Conservation (phyloP, 2,797 vertebrate species). For the Neopelma chrysocephalum region DNA sequence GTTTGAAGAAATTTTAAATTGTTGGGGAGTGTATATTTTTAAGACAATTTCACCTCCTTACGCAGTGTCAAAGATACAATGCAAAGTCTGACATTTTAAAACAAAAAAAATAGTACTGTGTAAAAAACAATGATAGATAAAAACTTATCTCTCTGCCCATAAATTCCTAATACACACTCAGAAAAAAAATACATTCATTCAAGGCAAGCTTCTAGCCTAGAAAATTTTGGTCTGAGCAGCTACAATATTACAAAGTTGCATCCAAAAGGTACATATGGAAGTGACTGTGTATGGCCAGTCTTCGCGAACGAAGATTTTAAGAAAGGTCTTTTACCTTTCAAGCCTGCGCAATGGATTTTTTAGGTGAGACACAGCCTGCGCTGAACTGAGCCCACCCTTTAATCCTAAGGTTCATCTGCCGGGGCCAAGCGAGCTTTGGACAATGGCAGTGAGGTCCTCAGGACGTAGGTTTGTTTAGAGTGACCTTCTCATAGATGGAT, state of each 20-base stretch:
- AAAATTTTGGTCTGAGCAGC: not conserved
- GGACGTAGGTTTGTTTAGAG: too few species aligned
- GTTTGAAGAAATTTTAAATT: not conserved
- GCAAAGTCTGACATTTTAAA: not conserved
- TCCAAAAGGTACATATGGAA: not conserved
- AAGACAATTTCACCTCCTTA: not conserved
- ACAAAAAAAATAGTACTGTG: fast-evolving
- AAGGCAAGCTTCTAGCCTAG: not conserved
- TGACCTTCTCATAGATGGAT: too few species aligned
- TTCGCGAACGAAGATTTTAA: too few species aligned
- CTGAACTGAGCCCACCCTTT: too few species aligned
- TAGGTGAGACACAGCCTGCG: too few species aligned
- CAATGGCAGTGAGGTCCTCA: too few species aligned
- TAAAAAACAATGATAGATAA: not conserved
- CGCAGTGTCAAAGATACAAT: not conserved
- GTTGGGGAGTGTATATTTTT: fast-evolving
- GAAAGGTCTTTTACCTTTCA: too few species aligned
- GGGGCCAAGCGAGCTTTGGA: too few species aligned
- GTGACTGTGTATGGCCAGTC: too few species aligned
- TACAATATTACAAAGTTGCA: not conserved
- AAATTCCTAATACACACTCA: not conserved
- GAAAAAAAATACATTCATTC: not conserved
- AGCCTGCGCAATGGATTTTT: too few species aligned
- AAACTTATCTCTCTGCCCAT: not conserved
- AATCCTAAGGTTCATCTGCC: too few species aligned